These are phyloP conservation scores for Sparidentex hasta DNA, from an alignment of 2,797 vertebrate genomes.

Conservation along the genomic window DNA sequence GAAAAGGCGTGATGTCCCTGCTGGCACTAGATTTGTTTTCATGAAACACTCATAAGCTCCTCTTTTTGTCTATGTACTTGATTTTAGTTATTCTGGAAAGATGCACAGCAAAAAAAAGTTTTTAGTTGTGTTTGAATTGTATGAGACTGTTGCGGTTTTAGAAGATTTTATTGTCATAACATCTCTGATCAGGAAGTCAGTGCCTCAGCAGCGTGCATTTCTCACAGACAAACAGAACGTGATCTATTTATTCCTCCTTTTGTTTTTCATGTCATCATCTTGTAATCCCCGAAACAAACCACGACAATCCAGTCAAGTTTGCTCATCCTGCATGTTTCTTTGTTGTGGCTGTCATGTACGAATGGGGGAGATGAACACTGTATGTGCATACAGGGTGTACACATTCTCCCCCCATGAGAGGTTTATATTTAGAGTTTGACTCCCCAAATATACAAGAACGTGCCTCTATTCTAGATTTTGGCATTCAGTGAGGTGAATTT, in stretches of 20 bases:
- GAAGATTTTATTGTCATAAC: not conserved
- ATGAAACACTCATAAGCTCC: not conserved
- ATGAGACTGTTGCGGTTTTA: constrained; percentile 5
- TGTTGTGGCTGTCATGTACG: constrained; percentile 50
- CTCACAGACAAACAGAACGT: constrained; percentile 19
- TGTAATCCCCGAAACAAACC: constrained; percentile 28
- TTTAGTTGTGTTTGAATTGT: not conserved
- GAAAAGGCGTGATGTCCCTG: not conserved
- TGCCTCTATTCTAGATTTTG: constrained; percentile 56
- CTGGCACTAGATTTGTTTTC: no score
- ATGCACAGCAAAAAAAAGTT: not conserved
- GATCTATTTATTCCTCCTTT: constrained; percentile 33
- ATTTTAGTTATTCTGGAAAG: not conserved
- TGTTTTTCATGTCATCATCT: constrained; percentile 29
- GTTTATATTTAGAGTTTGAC: constrained; percentile 68
- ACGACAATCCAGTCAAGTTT: not conserved
- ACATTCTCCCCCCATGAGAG: constrained; percentile 42
- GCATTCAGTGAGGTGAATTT: constrained; percentile 48
- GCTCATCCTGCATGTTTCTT: constrained; percentile 29
- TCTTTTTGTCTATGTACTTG: not conserved
- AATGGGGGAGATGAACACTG: constrained; percentile 34
- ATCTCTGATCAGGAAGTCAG: constrained; percentile 25
- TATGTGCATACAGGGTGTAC: constrained; percentile 41
- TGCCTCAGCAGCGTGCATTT: constrained; percentile 16
- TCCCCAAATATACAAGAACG: constrained; percentile 66